phyloP scores from a whole-genome alignment of 2,113 vertebrate species.

The Takifugu bimaculatus region DNA sequence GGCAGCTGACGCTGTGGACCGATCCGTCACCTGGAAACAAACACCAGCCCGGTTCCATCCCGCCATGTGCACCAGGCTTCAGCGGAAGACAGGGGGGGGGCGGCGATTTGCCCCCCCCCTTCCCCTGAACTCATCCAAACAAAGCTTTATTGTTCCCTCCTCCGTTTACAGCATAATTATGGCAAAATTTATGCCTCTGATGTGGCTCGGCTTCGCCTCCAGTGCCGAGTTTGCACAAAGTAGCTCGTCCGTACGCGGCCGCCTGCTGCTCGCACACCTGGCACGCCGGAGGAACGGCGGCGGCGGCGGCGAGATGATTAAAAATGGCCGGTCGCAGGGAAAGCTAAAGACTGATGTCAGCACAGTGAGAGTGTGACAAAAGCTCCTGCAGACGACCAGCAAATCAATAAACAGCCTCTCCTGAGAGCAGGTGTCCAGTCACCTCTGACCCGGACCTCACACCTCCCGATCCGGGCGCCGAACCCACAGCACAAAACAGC shows the following conservation, averaged over 20 bases:
- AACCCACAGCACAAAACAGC: too few species aligned
- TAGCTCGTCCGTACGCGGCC: slow-evolving; percentile 52
- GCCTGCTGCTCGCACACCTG: slow-evolving; percentile 61
- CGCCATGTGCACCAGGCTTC: slow-evolving; percentile 1
- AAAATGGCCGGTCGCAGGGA: too few species aligned
- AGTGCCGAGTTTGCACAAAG: slow-evolving; percentile 40
- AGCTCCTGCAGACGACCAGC: too few species aligned
- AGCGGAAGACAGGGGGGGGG: neutral
- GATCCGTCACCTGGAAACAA: slow-evolving; percentile 32
- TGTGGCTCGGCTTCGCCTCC: slow-evolving; percentile 42
- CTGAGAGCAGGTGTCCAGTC: too few species aligned
- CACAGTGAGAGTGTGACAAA: too few species aligned
- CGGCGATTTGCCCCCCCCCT: slow-evolving; percentile 18
- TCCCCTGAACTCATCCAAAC: slow-evolving; percentile 33
- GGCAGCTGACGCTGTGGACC: slow-evolving; percentile 20
- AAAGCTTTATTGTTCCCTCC: slow-evolving; percentile 53
- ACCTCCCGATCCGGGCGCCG: too few species aligned
- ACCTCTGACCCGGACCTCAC: too few species aligned
- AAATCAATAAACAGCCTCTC: too few species aligned
- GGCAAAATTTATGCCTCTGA: slow-evolving; percentile 51
- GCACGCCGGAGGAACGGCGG: slow-evolving; percentile 49
- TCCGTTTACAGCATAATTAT: slow-evolving; percentile 60
- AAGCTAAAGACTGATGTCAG: too few species aligned
- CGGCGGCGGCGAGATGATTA: slow-evolving; percentile 59
- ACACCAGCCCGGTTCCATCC: slow-evolving; percentile 15